Base-by-base conservation (phyloP, 2,797 vertebrate species). In the Buceros bicornis region DNA sequence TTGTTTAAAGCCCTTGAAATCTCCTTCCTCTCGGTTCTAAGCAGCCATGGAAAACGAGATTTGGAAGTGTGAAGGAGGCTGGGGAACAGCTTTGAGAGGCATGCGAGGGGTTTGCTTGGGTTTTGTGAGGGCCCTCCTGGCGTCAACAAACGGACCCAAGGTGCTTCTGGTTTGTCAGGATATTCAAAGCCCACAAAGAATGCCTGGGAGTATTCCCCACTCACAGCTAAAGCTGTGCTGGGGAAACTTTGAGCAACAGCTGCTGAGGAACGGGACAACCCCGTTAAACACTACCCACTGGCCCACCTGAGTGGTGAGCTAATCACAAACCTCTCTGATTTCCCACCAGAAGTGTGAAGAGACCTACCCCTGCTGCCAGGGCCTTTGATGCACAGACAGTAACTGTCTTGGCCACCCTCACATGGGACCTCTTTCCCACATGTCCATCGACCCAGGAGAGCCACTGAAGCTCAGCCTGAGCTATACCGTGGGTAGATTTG, bases 1-100 rank as follows among this genome's bases (percentile, higher is more conserved):
- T 60, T 90, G 65, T 82, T 96, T 88, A 93, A 89, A 97, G 93
- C 71, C 97, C 96, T 98, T 96, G 88, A 94, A 94, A 98, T 95
- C 72, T 92, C 89, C 93, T 96, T 71, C 58, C 7, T 72, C 87
- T 89, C 80, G n/a, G 48, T 92, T 96, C 83, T 67, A 88, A 95
- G 70, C 37, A 95, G 91, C 92, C 94, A 70, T 79, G 91, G 92
- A 96, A 86, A 98, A 97, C 2, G 18, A 96, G 96, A 97, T 97
- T 97, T 96, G 79, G 70, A 82, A 97, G 92, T 90, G 96, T 96
- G 97, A 97, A 98, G 95, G 94, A 96, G 77, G 86, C 66, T 33
- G 42, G 25, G 66, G 48, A 70, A 61, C 58, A 86, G 72, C 33
- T 71, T 61, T 37, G 84, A 72, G 72, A 56, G 51, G n/a, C 21